Evolutionary conservation across 2,113 vertebrate species (phyloP).

Genomic region (Brienomyrus longianalis): DNA sequence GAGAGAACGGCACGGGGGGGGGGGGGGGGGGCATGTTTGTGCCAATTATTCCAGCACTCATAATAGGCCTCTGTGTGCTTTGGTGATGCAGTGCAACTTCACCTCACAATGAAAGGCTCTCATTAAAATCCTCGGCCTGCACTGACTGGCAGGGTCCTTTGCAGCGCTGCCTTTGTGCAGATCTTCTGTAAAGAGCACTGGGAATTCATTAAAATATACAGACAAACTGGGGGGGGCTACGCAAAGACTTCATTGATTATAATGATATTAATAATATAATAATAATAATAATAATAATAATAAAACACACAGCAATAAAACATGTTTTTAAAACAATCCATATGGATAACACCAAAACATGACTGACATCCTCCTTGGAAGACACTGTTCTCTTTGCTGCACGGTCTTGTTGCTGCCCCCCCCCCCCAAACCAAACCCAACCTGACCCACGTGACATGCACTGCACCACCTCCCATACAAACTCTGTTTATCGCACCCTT

Average conservation of each 20-base stretch:
- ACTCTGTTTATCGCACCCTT: conserved; percentile 57
- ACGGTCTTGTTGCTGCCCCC: conserved; percentile 19
- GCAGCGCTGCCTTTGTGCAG: conserved; percentile 12
- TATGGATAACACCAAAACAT: background rate
- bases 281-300: background rate
- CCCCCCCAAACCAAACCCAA: background rate
- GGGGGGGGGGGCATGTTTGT: conserved; percentile 27
- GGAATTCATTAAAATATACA: conserved; percentile 3
- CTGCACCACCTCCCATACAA: background rate
- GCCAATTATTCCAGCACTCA: conserved; percentile 59
- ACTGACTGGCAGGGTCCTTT: background rate
- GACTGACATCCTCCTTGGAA: background rate
- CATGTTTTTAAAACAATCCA: background rate
- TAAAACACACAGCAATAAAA: background rate
- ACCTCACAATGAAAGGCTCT: conserved; percentile 55
- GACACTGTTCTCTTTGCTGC: background rate
- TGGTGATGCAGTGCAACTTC: conserved; percentile 35
- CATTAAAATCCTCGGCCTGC: conserved; percentile 38
- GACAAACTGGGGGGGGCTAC: background rate
- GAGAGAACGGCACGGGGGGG: conserved; percentile 6
- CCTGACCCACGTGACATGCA: conserved; percentile 22
- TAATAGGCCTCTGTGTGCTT: conserved; percentile 51
- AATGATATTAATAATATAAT: background rate
- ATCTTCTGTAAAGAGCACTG: conserved; percentile 2
- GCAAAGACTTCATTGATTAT: background rate